Base-by-base conservation (phyloP, 2,888 invertebrate species). In the Agrotis puta region DNA sequence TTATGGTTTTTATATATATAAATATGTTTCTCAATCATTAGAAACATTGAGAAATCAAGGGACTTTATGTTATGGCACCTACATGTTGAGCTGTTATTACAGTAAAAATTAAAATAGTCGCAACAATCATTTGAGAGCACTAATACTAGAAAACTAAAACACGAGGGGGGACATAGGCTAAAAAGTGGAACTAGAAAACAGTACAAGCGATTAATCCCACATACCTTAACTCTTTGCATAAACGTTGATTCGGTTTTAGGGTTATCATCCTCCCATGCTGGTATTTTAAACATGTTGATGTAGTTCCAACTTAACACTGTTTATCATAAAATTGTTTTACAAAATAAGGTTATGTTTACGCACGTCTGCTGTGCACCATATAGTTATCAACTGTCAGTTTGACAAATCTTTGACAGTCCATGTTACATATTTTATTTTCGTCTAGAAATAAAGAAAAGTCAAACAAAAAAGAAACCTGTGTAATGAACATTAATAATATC, bases 231-330 rank as follows among this genome's bases (percentile, higher is more conserved):
- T 64, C 83, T 81, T 77, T 83, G 88, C 33, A 78, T 83, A 81
- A 92, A 90, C 62, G 84, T 84, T 27, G 84, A 68, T 53, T 83
- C 85, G 33, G 70, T 81, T 66, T 87, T 87, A 3, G 91, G 89
- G 33, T 89, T 85, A 70, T 90, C 90, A 22, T 89, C 90, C 43
- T 88, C 93, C 92, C 94, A 94, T 5, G 91, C 91, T 59, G 93
- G 92, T 78, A 85, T 86, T 87, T 91, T 87, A 78, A 94, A 94
- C 93, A 92, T 93, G 2, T 24, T 59, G 14, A n/a, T 27, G 20
- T n/a, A 13, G 3, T 43, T 48, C 18, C 5, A 22, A 33, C 59
- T 16, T n/a, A 47, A 48, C 33, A 39, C 33, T 4, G 3, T 16
- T 1, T n/a, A n/a, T 2, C 5, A 18, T 27, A 47, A 45, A 58